Conservation (phyloP, 2,797 vertebrate species). For the Pseudochromis fuscus region DNA sequence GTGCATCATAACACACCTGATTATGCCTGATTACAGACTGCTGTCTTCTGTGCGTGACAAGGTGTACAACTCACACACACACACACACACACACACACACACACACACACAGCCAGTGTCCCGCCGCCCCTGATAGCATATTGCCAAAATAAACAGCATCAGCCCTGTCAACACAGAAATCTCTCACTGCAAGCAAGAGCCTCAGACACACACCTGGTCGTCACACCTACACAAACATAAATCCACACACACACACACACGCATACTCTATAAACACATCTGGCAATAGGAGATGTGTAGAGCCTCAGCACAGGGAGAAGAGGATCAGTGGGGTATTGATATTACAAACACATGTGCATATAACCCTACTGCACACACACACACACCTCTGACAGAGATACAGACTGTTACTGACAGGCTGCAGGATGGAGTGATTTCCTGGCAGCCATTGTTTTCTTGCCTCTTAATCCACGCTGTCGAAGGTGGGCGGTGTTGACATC, state of each 20-base stretch:
- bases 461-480: slow-evolving; percentile 64
- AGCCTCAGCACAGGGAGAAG: slow-evolving; percentile 57
- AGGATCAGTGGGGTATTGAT: slow-evolving; percentile 71
- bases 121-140: slow-evolving; percentile 58
- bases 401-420: slow-evolving; percentile 66
- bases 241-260: slow-evolving; percentile 27
- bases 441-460: slow-evolving; percentile 63
- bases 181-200: slow-evolving; percentile 50
- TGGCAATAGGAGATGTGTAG: slow-evolving; percentile 67
- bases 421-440: slow-evolving; percentile 67
- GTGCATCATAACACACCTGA: slow-evolving; percentile 50
- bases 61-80: slow-evolving; percentile 32
- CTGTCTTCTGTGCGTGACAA: slow-evolving; percentile 44
- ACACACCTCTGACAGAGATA: slow-evolving; percentile 52
- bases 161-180: slow-evolving; percentile 67
- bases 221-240: slow-evolving; percentile 49
- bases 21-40: slow-evolving; percentile 60
- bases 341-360: slow-evolving; percentile 54
- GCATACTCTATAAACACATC: slow-evolving; percentile 63
- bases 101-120: slow-evolving; percentile 30
- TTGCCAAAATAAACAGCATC: slow-evolving; percentile 80
- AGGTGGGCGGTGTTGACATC: slow-evolving; percentile 63
- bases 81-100: slow-evolving; percentile 19
- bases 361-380: slow-evolving; percentile 31
- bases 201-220: slow-evolving; percentile 67